These are phyloP conservation scores for Chrysotoxum bicinctum DNA, from an alignment of 2,888 invertebrate species.

Conservation along the genomic window DNA sequence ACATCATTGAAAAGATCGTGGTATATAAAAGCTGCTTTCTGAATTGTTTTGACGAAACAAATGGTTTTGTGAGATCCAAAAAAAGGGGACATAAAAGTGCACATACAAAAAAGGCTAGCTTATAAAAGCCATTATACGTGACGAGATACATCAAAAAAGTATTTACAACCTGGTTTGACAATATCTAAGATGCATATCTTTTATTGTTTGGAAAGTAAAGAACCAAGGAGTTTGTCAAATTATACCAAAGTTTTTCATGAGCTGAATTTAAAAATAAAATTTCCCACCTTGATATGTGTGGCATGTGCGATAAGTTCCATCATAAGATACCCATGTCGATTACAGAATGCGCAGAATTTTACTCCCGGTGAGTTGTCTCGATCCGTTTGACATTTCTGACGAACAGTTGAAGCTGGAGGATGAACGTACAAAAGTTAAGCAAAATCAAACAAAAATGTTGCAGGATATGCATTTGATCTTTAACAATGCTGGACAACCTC, in stretches of 20 bases:
- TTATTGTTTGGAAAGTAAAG: background rate
- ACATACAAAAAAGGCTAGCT: background rate
- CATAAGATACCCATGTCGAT: background rate
- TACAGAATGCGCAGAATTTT: too few species aligned
- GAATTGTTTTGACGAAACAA: slow-evolving; percentile 6
- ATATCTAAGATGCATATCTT: background rate
- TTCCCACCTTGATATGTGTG: slow-evolving; percentile 4
- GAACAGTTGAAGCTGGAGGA: background rate
- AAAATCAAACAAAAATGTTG: background rate
- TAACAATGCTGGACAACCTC: background rate
- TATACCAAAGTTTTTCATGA: background rate
- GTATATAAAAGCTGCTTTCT: background rate
- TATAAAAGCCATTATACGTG: slow-evolving; percentile 1
- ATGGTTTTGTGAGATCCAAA: slow-evolving; percentile 4
- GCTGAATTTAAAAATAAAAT: slow-evolving; percentile 3
- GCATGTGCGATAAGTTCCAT: slow-evolving; percentile 10
- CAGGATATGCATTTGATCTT: slow-evolving; percentile 27
- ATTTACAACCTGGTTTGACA: too few species aligned
- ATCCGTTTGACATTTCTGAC: background rate
- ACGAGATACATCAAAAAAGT: slow-evolving; percentile 3
- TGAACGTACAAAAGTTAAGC: slow-evolving; percentile 2
- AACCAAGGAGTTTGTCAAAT: background rate
- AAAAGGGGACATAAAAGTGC: background rate
- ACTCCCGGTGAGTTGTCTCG: too few species aligned
- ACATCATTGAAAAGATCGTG: background rate